Evolutionary conservation across 2,113 vertebrate species (phyloP).

Genomic region (Pterocles gutturalis): DNA sequence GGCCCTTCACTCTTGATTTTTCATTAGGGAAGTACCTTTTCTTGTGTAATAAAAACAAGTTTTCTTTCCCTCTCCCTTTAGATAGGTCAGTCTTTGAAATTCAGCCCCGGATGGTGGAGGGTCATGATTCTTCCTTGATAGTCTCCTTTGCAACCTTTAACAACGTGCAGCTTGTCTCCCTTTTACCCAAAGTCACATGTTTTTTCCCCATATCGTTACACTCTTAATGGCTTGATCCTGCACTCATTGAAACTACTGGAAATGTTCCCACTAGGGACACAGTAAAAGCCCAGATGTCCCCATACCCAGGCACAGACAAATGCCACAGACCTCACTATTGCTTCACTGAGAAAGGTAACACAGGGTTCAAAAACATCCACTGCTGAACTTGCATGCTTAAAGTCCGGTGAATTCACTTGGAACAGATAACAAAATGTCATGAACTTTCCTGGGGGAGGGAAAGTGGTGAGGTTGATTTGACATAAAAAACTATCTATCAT

Average conservation of each 20-base stretch:
- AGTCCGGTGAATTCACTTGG: not conserved
- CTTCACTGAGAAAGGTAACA: not conserved
- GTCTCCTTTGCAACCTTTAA: not conserved
- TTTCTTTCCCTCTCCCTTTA: not conserved
- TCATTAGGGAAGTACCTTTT: not conserved
- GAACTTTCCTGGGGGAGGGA: not conserved
- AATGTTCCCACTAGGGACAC: not conserved
- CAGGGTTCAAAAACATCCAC: not conserved
- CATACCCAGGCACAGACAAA: not conserved
- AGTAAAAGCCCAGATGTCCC: not conserved
- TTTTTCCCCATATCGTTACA: not conserved
- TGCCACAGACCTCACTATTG: not conserved
- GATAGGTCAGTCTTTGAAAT: not conserved
- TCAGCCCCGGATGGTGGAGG: not conserved
- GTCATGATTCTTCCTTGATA: not conserved
- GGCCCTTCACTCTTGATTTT: not conserved
- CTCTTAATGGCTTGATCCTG: not conserved
- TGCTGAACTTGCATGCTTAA: not conserved
- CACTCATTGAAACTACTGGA: not conserved
- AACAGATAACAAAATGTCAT: not conserved
- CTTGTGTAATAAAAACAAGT: not conserved
- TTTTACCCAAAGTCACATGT: not conserved
- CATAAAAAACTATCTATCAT: conserved; percentile 21
- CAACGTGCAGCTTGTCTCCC: not conserved
- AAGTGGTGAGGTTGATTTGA: not conserved